phyloP scores from a whole-genome alignment of 2,797 vertebrate genomes.

The Sebastiscus albofasciatus region DNA sequence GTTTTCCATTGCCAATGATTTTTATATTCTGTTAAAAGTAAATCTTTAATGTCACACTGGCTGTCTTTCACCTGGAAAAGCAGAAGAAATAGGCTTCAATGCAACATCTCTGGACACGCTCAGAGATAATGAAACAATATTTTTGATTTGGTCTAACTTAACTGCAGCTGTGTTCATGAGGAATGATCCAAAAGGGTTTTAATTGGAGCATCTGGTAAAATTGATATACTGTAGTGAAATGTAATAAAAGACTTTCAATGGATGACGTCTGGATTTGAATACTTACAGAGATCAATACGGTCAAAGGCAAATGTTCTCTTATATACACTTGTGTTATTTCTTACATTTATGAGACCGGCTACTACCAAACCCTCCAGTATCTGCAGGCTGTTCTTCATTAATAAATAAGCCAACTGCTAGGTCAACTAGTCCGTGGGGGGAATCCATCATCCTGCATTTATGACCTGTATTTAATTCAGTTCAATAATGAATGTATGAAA shows the following conservation, averaged over 20 bases:
- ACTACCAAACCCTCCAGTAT: not conserved
- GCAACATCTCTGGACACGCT: not conserved
- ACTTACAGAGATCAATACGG: not conserved
- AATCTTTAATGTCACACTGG: conserved; percentile 31
- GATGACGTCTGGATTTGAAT: conserved; percentile 13
- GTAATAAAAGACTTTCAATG: conserved; percentile 67
- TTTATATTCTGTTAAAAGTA: conserved; percentile 67
- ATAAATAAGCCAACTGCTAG: not conserved
- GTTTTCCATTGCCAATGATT: conserved; percentile 56
- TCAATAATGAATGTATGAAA: not conserved
- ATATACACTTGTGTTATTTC: not conserved
- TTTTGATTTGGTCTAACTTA: conserved; percentile 15
- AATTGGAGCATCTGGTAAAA: conserved; percentile 48
- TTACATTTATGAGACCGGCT: not conserved
- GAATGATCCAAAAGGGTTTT: conserved; percentile 24
- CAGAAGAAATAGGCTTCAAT: not conserved
- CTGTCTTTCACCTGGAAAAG: not conserved
- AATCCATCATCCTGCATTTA: not conserved
- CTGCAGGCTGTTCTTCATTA: not conserved
- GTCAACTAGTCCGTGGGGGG: no score
- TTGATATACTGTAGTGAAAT: conserved; percentile 35
- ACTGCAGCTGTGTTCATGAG: conserved; percentile 13
- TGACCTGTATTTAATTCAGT: not conserved
- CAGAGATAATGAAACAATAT: not conserved
- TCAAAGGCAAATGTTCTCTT: not conserved